phyloP scores from a whole-genome alignment of 2,797 vertebrate species.

The Caiman crocodilus region DNA sequence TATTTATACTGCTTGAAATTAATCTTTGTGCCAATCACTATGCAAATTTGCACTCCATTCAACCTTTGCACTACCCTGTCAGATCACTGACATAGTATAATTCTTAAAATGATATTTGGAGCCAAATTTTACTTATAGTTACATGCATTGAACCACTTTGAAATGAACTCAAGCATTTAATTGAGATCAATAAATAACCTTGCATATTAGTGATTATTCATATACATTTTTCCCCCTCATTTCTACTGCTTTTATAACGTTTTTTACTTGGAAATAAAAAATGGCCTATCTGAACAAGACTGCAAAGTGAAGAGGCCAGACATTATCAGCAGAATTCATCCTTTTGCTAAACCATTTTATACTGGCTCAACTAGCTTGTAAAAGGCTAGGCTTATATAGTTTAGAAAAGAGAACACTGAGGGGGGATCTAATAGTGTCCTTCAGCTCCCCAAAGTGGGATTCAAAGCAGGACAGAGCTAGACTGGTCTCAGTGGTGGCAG shows the following conservation, averaged over 20 bases:
- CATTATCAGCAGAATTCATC: neutral
- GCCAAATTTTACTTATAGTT: neutral
- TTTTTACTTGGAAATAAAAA: conserved; percentile 21
- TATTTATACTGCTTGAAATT: conserved; percentile 19
- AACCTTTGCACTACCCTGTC: conserved; percentile 23
- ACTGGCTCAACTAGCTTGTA: neutral
- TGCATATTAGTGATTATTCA: neutral
- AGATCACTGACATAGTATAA: conserved; percentile 16
- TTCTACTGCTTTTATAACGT: conserved; percentile 29
- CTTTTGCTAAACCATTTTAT: rapidly evolving
- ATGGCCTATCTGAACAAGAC: neutral
- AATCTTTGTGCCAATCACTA: conserved; percentile 20
- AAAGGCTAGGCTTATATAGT: neutral
- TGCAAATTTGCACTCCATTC: conserved; percentile 21
- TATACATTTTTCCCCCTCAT: neutral
- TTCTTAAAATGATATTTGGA: neutral
- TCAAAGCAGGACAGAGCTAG: no score
- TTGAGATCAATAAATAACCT: neutral
- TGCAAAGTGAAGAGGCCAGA: neutral
- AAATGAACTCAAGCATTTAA: conserved; percentile 36
- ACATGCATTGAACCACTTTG: neutral
- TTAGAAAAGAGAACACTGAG: no score
- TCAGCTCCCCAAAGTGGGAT: no score
- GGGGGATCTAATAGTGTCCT: no score
- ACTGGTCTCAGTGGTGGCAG: no score